Evolutionary conservation across 2,797 vertebrate genomes (phyloP).

Genomic region (Peromyscus melanophrys): DNA sequence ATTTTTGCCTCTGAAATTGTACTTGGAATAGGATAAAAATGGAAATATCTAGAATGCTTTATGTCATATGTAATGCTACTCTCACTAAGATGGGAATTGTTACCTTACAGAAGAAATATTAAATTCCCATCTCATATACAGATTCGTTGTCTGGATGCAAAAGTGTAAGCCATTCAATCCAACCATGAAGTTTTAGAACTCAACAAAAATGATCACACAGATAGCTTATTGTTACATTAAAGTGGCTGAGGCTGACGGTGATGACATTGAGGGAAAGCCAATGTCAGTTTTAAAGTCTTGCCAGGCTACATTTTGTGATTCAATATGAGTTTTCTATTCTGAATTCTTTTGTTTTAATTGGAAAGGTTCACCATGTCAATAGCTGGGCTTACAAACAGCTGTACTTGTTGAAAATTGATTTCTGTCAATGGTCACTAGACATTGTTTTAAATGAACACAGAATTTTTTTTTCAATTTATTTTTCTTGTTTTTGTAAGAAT

Average conservation of each 20-base stretch:
- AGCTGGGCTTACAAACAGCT: background rate
- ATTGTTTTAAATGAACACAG: background rate
- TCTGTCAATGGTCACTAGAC: background rate
- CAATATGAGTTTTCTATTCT: background rate
- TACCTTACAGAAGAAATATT: background rate
- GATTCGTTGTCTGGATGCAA: background rate
- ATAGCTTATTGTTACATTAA: background rate
- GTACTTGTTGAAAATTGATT: background rate
- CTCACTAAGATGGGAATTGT: background rate
- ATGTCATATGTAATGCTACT: constrained; percentile 1
- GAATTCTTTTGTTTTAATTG: background rate
- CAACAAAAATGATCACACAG: background rate
- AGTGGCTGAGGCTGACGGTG: background rate
- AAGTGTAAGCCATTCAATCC: background rate
- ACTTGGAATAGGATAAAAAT: background rate
- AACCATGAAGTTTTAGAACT: background rate
- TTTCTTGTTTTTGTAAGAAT: background rate
- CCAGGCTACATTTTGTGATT: background rate
- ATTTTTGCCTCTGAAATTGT: background rate
- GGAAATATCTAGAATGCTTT: background rate
- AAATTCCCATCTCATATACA: background rate
- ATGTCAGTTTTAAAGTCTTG: background rate
- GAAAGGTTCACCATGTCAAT: constrained; percentile 11
- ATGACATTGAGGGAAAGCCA: background rate
- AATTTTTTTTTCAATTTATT: constrained; percentile 23